These are phyloP conservation scores for Meda fulgida DNA, from an alignment of 2,797 vertebrate genomes.

Conservation along the genomic window DNA sequence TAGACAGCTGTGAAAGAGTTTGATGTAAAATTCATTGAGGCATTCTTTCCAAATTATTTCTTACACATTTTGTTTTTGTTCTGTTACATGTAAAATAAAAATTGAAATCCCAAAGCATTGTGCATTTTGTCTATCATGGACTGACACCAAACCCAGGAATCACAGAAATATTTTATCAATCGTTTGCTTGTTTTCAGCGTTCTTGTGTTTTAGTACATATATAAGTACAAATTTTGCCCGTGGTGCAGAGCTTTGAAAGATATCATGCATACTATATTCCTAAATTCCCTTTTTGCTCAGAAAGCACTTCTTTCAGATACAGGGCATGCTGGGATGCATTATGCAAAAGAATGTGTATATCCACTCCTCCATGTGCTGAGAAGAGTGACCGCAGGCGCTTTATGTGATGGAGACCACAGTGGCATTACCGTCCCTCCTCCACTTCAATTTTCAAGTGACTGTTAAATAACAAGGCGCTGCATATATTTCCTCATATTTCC, in stretches of 20 bases:
- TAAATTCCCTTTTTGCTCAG: conserved; percentile 31
- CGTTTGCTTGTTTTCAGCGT: neutral
- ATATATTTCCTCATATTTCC: conserved; percentile 38
- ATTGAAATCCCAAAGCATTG: too few species aligned
- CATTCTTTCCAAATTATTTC: neutral
- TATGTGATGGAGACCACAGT: conserved; percentile 5
- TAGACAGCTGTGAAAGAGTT: conserved; percentile 7
- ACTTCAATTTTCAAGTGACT: conserved; percentile 34
- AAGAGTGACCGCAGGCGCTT: conserved; percentile 36
- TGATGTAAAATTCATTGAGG: neutral
- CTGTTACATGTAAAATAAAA: neutral
- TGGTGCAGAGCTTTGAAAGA: conserved; percentile 28
- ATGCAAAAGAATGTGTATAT: conserved; percentile 54
- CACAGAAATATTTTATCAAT: neutral
- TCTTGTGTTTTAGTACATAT: conserved; percentile 1
- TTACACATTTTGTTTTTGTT: neutral
- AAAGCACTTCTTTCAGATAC: conserved; percentile 47
- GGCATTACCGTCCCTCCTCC: conserved; percentile 11
- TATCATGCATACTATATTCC: conserved; percentile 14
- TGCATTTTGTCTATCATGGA: neutral
- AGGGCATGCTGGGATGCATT: conserved; percentile 53
- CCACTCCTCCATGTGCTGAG: conserved; percentile 34
- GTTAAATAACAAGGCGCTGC: conserved; percentile 38
- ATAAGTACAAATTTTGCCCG: conserved; percentile 10
- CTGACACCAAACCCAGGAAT: neutral